Conservation (phyloP, 1,140 invertebrate genomes). For the Cotesia typhae region DNA sequence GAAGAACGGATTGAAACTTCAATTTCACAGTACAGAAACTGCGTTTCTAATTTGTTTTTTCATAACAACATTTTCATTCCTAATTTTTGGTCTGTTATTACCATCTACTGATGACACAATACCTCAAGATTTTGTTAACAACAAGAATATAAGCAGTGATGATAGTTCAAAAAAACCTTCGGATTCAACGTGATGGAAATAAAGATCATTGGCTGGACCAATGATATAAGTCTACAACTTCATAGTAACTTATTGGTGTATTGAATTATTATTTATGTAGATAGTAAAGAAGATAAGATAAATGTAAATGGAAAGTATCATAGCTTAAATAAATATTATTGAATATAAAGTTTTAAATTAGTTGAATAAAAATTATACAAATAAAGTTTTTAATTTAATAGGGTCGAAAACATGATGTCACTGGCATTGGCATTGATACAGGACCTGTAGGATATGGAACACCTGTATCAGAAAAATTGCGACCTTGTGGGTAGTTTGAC, state of each 20-base stretch:
- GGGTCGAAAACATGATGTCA: conserved; percentile 48
- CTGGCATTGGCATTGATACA: conserved; percentile 69
- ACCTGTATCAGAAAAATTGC: conserved; percentile 54
- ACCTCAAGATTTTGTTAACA: too few species aligned
- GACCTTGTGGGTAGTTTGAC: conserved; percentile 53
- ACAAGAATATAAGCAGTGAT: too few species aligned
- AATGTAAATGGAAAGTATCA: neutral
- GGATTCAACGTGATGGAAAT: neutral
- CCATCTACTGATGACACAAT: too few species aligned
- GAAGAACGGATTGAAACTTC: neutral
- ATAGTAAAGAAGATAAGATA: conserved; percentile 10
- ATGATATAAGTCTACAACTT: neutral
- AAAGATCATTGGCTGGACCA: neutral
- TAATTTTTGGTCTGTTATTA: neutral
- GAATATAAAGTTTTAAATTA: conserved; percentile 3
- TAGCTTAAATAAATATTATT: conserved; percentile 8
- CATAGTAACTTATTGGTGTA: conserved; percentile 31
- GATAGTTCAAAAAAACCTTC: too few species aligned
- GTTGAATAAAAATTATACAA: neutral
- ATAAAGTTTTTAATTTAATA: conserved; percentile 41
- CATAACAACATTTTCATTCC: neutral
- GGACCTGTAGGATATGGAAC: conserved; percentile 68
- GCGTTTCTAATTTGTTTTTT: neutral
- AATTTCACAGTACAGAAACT: neutral
- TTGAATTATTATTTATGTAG: conserved; percentile 20